Base-by-base conservation (phyloP, 2,113 vertebrate genomes). In the Ailurus styani region DNA sequence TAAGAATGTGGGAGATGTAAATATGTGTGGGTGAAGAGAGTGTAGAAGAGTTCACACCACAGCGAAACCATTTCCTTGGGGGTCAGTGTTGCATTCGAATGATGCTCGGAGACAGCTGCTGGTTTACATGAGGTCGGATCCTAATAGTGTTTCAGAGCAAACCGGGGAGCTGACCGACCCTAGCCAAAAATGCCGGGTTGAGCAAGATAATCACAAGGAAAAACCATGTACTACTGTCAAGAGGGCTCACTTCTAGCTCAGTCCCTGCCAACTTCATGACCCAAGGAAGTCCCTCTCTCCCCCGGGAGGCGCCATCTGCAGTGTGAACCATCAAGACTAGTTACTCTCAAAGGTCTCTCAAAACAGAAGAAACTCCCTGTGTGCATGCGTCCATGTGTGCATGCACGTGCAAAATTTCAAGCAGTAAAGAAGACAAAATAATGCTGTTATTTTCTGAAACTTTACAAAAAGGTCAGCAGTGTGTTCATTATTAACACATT, bases 1-100 rank as follows among this genome's bases (percentile, higher is more conserved):
- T 98, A 98, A 98, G 98, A 98, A 99, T 95, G 96, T 84, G 77
- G 94, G 95, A 96, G 98, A 98, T 98, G 98, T 97, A 97, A 98
- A 98, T 94, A 95, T 96, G 78, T 91, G 89, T 95, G 96, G 62
- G n/a, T 86, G 91, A 92, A 97, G 52, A 95, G 55, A 95, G 12
- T 97, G 75, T 7, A 79, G 96, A 95, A 94, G 87, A 96, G 57
- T 97, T 88, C 45, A 96, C 96, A 90, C 81, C 90, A 93, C 93
- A 93, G 47, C 15, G 52, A 94, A 96, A 90, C 81, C 50, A 85
- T 95, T 96, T 98, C 94, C 60, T 94, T 90, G 45, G 68, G 82
- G 90, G 87, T 52, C 90, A 87, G 82, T 45, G 29, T 17, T 90
- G 77, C 57, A 78, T 97, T 97, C 94, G 90, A 98, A 97, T 92